Evolutionary conservation across 2,113 vertebrate species (phyloP).

Genomic region (Bubalus kerabau): DNA sequence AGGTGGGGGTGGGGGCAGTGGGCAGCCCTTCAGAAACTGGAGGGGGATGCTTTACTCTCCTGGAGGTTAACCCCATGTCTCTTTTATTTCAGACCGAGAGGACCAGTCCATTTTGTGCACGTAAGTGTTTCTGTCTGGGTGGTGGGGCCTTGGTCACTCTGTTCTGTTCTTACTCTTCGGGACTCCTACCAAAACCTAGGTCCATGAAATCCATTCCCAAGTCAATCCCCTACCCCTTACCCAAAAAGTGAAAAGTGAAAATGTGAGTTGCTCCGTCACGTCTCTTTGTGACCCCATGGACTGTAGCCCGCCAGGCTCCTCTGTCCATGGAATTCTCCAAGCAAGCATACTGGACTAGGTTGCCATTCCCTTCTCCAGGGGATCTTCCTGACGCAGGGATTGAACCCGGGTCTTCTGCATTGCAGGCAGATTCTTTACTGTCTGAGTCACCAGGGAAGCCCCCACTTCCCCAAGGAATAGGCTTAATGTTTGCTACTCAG

Average conservation of each 20-base stretch:
- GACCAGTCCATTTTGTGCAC: constrained; percentile 99
- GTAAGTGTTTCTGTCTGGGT: constrained; percentile 84
- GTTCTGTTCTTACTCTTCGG: background rate
- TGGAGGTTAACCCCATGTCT: background rate
- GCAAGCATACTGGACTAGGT: background rate
- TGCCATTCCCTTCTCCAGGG: background rate
- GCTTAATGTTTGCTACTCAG: background rate
- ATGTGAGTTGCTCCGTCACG: background rate
- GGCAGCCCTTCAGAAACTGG: background rate
- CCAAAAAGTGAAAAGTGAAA: background rate
- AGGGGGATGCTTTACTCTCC: background rate
- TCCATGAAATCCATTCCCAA: background rate
- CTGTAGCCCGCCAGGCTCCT: background rate
- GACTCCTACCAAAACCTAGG: background rate
- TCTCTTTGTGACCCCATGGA: background rate
- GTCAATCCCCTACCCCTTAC: background rate
- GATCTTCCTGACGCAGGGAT: background rate
- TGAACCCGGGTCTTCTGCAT: background rate
- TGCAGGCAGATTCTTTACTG: background rate
- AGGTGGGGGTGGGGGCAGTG: background rate
- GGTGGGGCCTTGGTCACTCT: background rate
- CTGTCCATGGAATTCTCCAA: background rate
- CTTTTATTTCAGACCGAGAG: constrained; percentile 89
- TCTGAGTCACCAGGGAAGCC: background rate
- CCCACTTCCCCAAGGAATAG: background rate